Evolutionary conservation across 64 coral and sea anemone genomes (phyloP).

Genomic region (Stylophora pistillata): DNA sequence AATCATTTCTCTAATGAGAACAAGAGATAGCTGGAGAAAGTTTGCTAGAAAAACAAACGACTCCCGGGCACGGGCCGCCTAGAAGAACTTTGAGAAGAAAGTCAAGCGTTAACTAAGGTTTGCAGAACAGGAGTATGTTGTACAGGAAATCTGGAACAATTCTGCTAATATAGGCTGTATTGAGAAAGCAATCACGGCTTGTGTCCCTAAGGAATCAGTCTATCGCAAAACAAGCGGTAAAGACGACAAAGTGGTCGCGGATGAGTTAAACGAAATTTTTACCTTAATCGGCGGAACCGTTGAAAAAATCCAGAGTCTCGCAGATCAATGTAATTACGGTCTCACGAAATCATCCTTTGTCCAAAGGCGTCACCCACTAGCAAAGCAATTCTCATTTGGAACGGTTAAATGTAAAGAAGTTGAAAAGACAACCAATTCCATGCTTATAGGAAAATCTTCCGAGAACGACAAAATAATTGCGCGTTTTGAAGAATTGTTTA

Average conservation of each 20-base stretch:
- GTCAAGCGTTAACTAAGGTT: conserved; percentile 53
- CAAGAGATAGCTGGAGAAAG: conserved; percentile 53
- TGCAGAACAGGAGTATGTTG: conserved; percentile 32
- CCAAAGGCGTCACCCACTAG: background rate
- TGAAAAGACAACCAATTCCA: conserved; percentile 41
- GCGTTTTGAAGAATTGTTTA: too few relatives aligned
- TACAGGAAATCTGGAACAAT: conserved; percentile 32
- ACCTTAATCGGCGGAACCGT: conserved; percentile 25
- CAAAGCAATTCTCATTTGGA: conserved; percentile 39
- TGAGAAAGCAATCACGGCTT: conserved; percentile 44
- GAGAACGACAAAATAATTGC: conserved; percentile 1
- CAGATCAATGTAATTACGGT: conserved; percentile 31
- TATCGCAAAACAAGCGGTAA: conserved; percentile 15
- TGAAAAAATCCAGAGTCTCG: background rate
- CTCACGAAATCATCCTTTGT: conserved; percentile 28
- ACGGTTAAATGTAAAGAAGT: conserved; percentile 23
- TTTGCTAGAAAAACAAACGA: conserved; percentile 44
- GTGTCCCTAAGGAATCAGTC: conserved; percentile 26
- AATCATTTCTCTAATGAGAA: conserved; percentile 37
- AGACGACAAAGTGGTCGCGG: conserved; percentile 22
- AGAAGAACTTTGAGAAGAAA: conserved; percentile 37
- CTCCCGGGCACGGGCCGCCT: conserved; percentile 34
- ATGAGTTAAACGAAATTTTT: conserved; percentile 60
- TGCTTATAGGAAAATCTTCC: background rate
- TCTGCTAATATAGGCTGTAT: conserved; percentile 21